Evolutionary conservation across 2,113 vertebrate species (phyloP).

Genomic region (Perca schrenkii): DNA sequence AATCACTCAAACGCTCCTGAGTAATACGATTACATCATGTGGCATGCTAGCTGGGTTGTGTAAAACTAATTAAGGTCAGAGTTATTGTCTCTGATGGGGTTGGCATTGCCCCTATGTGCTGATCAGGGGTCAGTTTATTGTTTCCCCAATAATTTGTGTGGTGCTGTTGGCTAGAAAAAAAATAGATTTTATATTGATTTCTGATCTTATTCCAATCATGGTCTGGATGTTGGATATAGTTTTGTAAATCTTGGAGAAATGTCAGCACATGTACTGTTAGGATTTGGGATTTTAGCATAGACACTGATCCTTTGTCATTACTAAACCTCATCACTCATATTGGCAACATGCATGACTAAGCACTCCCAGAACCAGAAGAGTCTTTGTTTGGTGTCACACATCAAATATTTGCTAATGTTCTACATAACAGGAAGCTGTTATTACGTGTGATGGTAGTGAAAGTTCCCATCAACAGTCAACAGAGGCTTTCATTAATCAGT

Average conservation of each 20-base stretch:
- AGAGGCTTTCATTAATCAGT: slow-evolving; percentile 5
- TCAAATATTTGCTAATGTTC: neutral
- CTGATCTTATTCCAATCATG: neutral
- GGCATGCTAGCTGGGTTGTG: slow-evolving; percentile 35
- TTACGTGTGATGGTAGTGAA: neutral
- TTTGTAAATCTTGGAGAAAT: neutral
- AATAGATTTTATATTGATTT: neutral
- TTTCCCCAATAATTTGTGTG: neutral
- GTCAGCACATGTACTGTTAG: neutral
- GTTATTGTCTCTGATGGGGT: slow-evolving; percentile 49
- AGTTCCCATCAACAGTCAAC: slow-evolving; percentile 10
- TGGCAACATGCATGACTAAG: neutral
- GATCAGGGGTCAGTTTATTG: slow-evolving; percentile 40
- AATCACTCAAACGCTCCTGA: slow-evolving; percentile 50
- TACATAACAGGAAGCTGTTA: neutral
- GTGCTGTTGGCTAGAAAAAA: neutral
- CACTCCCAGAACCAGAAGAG: neutral
- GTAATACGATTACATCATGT: slow-evolving; percentile 63
- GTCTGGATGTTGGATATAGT: neutral
- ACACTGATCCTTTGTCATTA: neutral
- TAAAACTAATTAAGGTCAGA: slow-evolving; percentile 59
- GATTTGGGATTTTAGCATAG: neutral
- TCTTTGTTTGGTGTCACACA: slow-evolving; percentile 18
- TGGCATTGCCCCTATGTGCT: slow-evolving; percentile 11
- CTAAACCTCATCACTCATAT: slow-evolving; percentile 11